Conservation (phyloP, 2,888 invertebrate genomes). For the Orgyia antiqua region DNA sequence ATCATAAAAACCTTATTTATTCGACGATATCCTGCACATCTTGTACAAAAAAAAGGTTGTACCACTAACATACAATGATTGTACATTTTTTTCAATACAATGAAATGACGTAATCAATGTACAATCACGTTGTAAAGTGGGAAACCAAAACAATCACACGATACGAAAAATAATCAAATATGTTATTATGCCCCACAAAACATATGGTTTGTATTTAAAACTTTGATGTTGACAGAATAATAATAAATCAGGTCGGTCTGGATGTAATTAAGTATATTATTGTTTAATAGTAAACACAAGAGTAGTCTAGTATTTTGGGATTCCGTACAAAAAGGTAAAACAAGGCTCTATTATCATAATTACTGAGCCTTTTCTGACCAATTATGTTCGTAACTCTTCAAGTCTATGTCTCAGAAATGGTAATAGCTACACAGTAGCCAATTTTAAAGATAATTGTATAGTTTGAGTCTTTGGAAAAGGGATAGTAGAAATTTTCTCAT, state of each 20-base stretch:
- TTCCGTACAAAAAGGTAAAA: too few relatives aligned
- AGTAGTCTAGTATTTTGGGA: too few relatives aligned
- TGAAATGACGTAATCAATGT: constrained; percentile 23
- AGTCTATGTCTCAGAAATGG: too few relatives aligned
- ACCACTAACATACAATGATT: constrained; percentile 12
- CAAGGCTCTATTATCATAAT: too few relatives aligned
- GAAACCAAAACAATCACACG: constrained; percentile 52
- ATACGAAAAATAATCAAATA: constrained; percentile 22
- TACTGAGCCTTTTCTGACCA: too few relatives aligned
- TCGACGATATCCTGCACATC: constrained; percentile 9
- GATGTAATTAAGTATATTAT: constrained; percentile 29
- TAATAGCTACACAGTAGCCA: too few relatives aligned
- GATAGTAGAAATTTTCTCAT: too few relatives aligned
- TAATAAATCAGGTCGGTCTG: constrained; percentile 29
- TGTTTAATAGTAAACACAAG: too few relatives aligned
- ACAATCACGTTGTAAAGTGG: constrained; percentile 24
- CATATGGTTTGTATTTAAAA: constrained; percentile 41
- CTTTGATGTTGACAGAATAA: constrained; percentile 47
- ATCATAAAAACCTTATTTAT: constrained; percentile 13
- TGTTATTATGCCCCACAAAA: constrained; percentile 24
- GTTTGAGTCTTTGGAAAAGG: too few relatives aligned
- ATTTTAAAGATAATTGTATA: too few relatives aligned
- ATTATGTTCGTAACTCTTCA: too few relatives aligned
- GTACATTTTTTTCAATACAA: constrained; percentile 12
- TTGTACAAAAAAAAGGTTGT: constrained; percentile 14